A percentile compares a stretch with the other conserved stretches of the same genome.
Conservation (phyloP, 1,140 invertebrate species). For the Camponotus floridanus region DNA sequence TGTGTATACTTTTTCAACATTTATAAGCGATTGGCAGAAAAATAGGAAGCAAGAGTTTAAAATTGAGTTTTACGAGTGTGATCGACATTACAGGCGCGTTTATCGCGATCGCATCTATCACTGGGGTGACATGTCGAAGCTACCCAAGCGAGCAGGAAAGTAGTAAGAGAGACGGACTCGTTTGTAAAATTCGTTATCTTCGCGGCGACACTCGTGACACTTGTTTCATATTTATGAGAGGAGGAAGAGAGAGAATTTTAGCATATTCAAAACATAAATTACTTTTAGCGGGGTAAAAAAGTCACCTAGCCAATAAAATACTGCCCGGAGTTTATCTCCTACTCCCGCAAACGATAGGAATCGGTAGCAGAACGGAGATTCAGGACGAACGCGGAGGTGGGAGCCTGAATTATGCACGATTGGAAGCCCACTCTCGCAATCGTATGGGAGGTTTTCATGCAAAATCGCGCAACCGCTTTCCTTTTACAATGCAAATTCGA, state of each 20-base stretch:
- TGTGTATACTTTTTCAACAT: not conserved
- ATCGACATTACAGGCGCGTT: not conserved
- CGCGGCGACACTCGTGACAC: slow-evolving; percentile 62
- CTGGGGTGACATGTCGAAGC: not conserved
- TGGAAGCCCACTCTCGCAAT: slow-evolving; percentile 57
- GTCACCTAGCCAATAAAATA: slow-evolving; percentile 83
- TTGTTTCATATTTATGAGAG: slow-evolving; percentile 83
- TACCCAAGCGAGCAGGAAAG: not conserved
- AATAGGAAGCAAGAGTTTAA: not conserved
- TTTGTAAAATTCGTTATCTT: slow-evolving; percentile 83
- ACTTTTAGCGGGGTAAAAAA: slow-evolving; percentile 78
- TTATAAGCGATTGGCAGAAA: no score
- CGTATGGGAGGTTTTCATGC: slow-evolving; percentile 64
- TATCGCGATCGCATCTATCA: slow-evolving; percentile 26
- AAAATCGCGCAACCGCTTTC: slow-evolving; percentile 68
- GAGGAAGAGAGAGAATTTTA: slow-evolving; percentile 75
- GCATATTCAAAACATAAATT: slow-evolving; percentile 84
- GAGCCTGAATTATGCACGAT: slow-evolving; percentile 76
- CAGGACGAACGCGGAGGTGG: slow-evolving; percentile 13
- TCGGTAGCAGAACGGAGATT: slow-evolving; percentile 14
- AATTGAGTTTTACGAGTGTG: not conserved
- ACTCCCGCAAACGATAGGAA: slow-evolving; percentile 47
- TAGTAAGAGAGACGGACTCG: slow-evolving; percentile 63
- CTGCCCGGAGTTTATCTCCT: slow-evolving; percentile 79
- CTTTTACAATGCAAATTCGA: slow-evolving; percentile 76